These are phyloP conservation scores for Chironomus striatipennis DNA, from an alignment of 1,140 invertebrate genomes.

Conservation along the genomic window DNA sequence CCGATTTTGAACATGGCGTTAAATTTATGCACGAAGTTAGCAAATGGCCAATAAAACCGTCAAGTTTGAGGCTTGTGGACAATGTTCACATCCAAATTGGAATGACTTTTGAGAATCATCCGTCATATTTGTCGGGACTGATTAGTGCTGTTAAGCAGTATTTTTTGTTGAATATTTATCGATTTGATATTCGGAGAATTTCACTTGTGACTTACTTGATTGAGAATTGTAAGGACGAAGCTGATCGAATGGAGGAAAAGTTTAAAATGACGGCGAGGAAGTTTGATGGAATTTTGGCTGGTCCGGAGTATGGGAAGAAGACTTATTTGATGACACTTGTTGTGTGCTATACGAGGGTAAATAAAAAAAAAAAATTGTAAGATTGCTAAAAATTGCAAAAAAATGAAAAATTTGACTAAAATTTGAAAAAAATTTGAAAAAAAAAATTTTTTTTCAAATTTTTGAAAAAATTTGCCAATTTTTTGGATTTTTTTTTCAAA, in stretches of 20 bases:
- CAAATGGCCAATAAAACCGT: neutral
- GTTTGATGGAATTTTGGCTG: neutral
- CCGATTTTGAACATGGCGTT: constrained; percentile 43
- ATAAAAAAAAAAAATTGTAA: no score
- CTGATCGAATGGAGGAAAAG: neutral
- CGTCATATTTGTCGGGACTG: neutral
- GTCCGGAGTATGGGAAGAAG: neutral
- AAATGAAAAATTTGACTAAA: no score
- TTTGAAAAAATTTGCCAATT: no score
- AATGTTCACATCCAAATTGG: neutral
- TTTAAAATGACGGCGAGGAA: neutral
- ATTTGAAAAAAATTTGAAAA: no score
- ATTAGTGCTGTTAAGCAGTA: no score
- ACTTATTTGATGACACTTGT: no score
- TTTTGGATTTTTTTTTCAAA: no score
- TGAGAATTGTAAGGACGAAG: neutral
- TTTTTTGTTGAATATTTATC: neutral
- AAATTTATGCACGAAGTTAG: neutral
- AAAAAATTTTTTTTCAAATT: no score
- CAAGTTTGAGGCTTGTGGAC: neutral
- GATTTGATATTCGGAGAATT: neutral
- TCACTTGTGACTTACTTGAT: neutral
- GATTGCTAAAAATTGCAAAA: no score
- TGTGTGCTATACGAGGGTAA: no score
- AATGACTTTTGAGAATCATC: neutral